Conservation (phyloP, 2,113 vertebrate genomes). For the Toxotes chatareus region DNA sequence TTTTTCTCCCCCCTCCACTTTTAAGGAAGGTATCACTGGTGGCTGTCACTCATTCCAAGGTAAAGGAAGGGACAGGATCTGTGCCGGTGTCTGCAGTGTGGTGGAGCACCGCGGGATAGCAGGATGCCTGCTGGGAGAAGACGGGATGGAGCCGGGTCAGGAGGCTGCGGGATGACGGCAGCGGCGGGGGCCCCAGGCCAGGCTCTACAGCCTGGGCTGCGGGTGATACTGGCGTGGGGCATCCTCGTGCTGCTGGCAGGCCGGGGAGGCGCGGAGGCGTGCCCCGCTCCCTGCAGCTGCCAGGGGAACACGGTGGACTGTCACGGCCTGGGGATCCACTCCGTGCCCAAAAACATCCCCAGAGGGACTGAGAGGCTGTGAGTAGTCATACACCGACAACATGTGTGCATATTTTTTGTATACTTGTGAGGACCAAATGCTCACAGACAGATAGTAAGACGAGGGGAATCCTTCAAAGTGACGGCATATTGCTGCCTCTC, state of each 20-base stretch:
- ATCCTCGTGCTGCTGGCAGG: slow-evolving; percentile 72
- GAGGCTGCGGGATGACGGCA: slow-evolving; percentile 25
- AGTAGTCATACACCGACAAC: slow-evolving; percentile 74
- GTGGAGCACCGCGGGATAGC: slow-evolving; percentile 36
- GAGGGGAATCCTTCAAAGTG: slow-evolving; percentile 54
- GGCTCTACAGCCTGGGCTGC: slow-evolving; percentile 39
- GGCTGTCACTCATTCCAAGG: not conserved
- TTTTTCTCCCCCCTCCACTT: slow-evolving; percentile 19
- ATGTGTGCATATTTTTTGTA: not conserved
- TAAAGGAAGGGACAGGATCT: slow-evolving; percentile 13
- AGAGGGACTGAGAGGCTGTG: slow-evolving; percentile 92
- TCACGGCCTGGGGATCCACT: slow-evolving; percentile 89
- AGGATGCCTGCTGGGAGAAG: slow-evolving; percentile 64
- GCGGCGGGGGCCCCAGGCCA: slow-evolving; percentile 44
- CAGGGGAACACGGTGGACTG: slow-evolving; percentile 93
- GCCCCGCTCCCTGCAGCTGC: slow-evolving; percentile 92
- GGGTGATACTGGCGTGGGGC: slow-evolving; percentile 75
- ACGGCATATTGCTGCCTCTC: slow-evolving; percentile 15
- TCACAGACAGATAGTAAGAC: not conserved
- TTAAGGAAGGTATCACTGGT: not conserved
- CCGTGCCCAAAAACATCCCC: slow-evolving; percentile 91
- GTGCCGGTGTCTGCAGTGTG: slow-evolving; percentile 48
- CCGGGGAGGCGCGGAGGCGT: slow-evolving; percentile 72
- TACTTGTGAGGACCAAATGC: not conserved
- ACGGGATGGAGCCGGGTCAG: slow-evolving; percentile 49